Percentiles rank a stretch among this genome's conserved stretches.
Evolutionary conservation across 2,113 vertebrate species (phyloP).

Genomic region (Pseudorasbora parva): DNA sequence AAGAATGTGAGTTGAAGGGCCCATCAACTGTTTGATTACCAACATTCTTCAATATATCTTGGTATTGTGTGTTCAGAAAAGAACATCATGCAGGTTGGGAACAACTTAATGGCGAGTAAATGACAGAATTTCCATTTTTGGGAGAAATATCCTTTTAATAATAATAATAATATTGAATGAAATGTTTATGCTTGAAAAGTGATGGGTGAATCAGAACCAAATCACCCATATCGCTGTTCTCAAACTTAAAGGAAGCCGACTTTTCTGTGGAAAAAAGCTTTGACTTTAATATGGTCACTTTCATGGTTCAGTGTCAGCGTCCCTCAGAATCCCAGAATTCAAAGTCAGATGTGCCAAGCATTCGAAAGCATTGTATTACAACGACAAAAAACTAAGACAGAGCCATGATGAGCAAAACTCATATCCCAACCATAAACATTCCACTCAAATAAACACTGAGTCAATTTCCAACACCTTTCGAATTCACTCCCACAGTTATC

Average conservation of each 20-base stretch:
- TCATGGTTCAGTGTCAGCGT: conserved; percentile 34
- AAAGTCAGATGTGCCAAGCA: conserved; percentile 67
- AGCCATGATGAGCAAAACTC: background rate
- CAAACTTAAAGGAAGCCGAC: background rate
- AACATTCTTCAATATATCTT: too few species aligned
- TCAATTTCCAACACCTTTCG: background rate
- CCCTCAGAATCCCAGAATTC: conserved; percentile 43
- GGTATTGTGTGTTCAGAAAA: too few species aligned
- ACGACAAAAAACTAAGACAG: background rate
- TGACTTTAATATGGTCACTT: conserved; percentile 32
- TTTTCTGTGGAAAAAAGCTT: background rate
- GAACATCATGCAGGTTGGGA: too few species aligned
- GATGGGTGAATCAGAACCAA: background rate
- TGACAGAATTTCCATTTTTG: too few species aligned
- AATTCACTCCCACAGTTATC: background rate
- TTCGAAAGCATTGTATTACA: background rate
- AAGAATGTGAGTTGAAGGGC: too few species aligned
- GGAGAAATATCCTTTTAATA: too few species aligned
- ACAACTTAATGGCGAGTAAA: too few species aligned
- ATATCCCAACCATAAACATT: background rate
- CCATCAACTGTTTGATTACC: too few species aligned
- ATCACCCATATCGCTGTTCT: background rate
- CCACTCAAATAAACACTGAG: background rate
- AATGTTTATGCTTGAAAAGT: background rate
- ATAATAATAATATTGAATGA: background rate